Evolutionary conservation across 2,113 vertebrate genomes (phyloP), one percentile per base, ranked within the genome.

Genomic region (Triplophysa siluroides): DNA sequence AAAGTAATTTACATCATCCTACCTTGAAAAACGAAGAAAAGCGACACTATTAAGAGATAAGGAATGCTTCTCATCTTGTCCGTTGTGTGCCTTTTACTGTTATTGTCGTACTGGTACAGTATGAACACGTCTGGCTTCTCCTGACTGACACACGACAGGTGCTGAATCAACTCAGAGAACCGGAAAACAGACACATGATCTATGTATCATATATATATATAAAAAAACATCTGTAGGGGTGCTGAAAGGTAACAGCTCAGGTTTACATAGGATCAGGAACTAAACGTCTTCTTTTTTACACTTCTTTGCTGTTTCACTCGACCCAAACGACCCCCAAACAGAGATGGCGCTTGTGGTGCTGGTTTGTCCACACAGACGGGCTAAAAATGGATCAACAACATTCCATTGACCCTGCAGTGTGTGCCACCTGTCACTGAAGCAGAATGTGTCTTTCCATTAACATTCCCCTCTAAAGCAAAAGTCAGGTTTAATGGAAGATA

Each of bases 71-170:
- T 78, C 84, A 80, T 78, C 74, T 56, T 83, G 58, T 72, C 18
- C 3, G 10, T 76, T 65, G 60, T 56, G 16, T 33, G 43, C 26
- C 43, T 56, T 64, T 47, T 21, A 38, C 69, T 78, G 62, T 63
- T 74, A n/a, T 6, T 73, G 52, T 29, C 14, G 13, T 38, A 56
- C 62, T 45, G 10, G 69, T 38, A 7, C 33, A 38, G 33, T 78
- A 73, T 77, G 58, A 29, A 21, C 11, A 18, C 21, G 18, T 14
- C 65, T 38, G 33, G 5, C 33, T 76, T 64, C 50, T 4, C 58
- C 33, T 47, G 82, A 85, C 41, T 72, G 84, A 83, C 81, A 56
- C 26, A 21, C 54, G 33, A 71, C 84, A 83, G 84, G 78, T 83
- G 84, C 52, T 26, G 50, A 23, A 56, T 69, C 73, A 70, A 29